Base-by-base conservation (phyloP, 1,140 invertebrate species). In the Drosophila ficusphila region DNA sequence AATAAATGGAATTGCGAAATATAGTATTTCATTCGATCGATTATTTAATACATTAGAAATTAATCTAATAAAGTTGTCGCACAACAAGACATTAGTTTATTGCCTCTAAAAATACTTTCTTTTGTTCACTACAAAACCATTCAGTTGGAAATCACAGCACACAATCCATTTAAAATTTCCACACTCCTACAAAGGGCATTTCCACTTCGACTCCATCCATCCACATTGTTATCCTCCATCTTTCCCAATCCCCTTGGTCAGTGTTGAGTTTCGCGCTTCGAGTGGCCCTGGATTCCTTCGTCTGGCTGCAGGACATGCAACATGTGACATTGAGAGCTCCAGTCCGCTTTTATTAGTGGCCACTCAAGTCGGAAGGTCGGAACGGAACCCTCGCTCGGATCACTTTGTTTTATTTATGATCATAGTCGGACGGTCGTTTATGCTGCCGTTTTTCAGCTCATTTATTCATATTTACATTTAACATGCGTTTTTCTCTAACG, bases 391-490 rank as follows among this genome's bases (percentile, higher is more conserved):
- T 47, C 46, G 18, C 36, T 25, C 23, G 21, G 31, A 47, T 39
- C 46, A 19, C 16, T 12, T 12, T 31, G 25, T 56, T 31, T 51
- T 71, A 81, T 79, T 69, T 79, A 76, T 79, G 67, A 54, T 57
- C 49, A 27, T 16, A 52, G 46, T 33, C 27, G 29, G 46, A 27
- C 27, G 19, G 34, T 25, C 21, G 12, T 31, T 41, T 9, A 31
- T 67, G 61, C 61, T 53, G 47, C 70, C 49, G 71, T 76, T 79
- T 78, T 79, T 78, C 78, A 78, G 74, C 77, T 88, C 82, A 88
- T 88, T 88, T 88, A 88, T 89, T 88, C 82, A 88, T 88, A 86
- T 86, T 86, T 82, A 88, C 83, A 88, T 88, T 88, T 82, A 88
- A 89, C 82, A 82, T 86, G 83, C 78, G 78, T 88, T 82, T 62